Conservation (phyloP, 2,888 invertebrate genomes). For the Blera fallax region DNA sequence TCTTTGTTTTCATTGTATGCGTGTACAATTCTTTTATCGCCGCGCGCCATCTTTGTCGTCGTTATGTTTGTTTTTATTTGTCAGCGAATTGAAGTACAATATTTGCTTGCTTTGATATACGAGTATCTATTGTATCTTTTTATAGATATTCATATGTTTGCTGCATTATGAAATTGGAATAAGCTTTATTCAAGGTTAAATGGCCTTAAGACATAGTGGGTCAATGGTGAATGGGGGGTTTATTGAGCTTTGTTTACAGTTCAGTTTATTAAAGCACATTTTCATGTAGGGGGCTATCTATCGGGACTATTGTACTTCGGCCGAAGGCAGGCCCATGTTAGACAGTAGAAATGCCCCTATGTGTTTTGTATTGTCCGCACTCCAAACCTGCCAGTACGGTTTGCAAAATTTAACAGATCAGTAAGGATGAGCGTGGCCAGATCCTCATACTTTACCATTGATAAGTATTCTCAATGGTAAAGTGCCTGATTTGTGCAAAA, state of each 20-base stretch:
- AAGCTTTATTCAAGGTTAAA: background rate
- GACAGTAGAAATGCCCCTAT: too few relatives aligned
- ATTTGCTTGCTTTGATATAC: conserved; percentile 32
- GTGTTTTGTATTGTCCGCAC: too few relatives aligned
- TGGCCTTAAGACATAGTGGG: background rate
- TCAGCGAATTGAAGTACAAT: conserved; percentile 21
- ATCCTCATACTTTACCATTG: too few relatives aligned
- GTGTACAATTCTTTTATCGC: background rate
- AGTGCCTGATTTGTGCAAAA: too few relatives aligned
- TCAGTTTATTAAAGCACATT: too few relatives aligned
- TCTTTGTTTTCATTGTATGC: background rate
- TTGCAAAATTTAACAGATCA: too few relatives aligned
- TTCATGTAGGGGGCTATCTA: too few relatives aligned
- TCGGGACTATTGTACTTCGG: too few relatives aligned
- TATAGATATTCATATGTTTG: conserved; percentile 1
- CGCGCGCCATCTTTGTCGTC: background rate
- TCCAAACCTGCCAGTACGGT: too few relatives aligned
- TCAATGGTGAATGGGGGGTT: background rate
- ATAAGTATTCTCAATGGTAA: too few relatives aligned
- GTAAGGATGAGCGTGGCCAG: too few relatives aligned
- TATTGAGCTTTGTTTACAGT: conserved; percentile 5
- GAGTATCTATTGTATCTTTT: conserved; percentile 5
- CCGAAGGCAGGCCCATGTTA: too few relatives aligned
- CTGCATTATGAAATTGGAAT: background rate
- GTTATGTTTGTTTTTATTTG: background rate